These are phyloP conservation scores for Chalcis sispes DNA, from an alignment of 2,888 invertebrate species.

Conservation along the genomic window DNA sequence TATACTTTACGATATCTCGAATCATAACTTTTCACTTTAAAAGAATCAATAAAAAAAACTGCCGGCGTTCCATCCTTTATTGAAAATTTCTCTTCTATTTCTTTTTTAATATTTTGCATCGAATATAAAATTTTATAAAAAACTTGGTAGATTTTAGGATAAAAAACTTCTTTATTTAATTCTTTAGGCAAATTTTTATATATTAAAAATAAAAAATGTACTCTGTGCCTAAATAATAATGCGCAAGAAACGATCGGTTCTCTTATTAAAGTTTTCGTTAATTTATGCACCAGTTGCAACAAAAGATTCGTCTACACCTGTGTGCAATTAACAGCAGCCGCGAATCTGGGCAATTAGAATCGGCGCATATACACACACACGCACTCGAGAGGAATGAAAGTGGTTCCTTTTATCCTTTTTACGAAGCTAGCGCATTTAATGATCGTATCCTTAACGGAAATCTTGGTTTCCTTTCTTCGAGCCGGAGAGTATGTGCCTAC, in stretches of 20 bases:
- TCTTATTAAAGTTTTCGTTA: no score
- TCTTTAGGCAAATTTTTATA: no score
- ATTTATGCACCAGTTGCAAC: no score
- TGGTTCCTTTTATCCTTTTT: background rate
- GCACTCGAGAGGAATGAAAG: constrained; percentile 1
- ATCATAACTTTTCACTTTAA: constrained; percentile 42
- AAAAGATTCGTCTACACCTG: constrained; percentile 25
- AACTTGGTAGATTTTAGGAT: no score
- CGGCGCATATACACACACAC: background rate
- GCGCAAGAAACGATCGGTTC: no score
- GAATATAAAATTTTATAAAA: no score
- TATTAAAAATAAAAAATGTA: no score
- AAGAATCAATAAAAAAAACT: constrained; percentile 24
- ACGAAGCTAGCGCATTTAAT: constrained; percentile 16
- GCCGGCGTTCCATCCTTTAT: no score
- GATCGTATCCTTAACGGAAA: constrained; percentile 64
- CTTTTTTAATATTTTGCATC: no score
- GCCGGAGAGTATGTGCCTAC: constrained; percentile 43
- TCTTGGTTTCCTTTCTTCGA: constrained; percentile 63
- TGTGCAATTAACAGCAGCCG: constrained; percentile 42
- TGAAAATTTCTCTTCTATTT: no score
- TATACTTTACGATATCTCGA: constrained; percentile 43
- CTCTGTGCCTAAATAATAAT: no score
- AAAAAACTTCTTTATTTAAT: no score
- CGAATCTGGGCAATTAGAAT: background rate